Evolutionary conservation across 2,888 invertebrate genomes (phyloP), one percentile per base, ranked within the genome.

Genomic region (Lasioglossum calceatum): DNA sequence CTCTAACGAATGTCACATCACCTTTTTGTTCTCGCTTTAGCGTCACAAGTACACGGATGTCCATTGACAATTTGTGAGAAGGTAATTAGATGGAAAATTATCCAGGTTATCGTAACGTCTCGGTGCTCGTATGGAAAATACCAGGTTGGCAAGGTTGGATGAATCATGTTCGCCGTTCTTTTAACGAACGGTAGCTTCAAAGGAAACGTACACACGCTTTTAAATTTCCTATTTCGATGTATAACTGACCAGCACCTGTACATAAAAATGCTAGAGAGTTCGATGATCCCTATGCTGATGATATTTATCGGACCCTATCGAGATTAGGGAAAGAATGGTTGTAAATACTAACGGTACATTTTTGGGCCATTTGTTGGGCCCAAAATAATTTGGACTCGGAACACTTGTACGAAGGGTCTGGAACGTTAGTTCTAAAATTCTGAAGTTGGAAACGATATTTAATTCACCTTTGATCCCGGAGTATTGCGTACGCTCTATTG

Each of bases 71-170:
- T 54, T 54, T 54, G 54, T 0, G 12, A 67, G 4, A 77, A 47
- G 67, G 12, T 50, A 77, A 85, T 79, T 70, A 84, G 0, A 19
- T 1, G 23, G 70, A 4, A 81, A 77, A 71, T 74, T 84, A 77
- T 80, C 47, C 32, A 73, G 54, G 32, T 78, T 85, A 77, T 50
- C 42, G 16, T 71, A 80, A 67, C 42, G 70, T 19, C 47, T 23
- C 39, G 27, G 19, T 16, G 36, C n/a, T n/a, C 16, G 27, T 27
- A 70, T 36, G 58, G 23, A 73, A 84, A 78, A n/a, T 54, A 42
- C 50, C 27, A 44, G 1, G 58, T 32, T 4, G 27, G 50, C 85
- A 87, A 87, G 82, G 85, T 70, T 85, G 79, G 36, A 27, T 85
- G 86, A 87, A 77, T 87, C 85, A 85, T n/a, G 14, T 14, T 19